Conservation (phyloP, 2,888 invertebrate genomes). For the Erannis defoliaria region DNA sequence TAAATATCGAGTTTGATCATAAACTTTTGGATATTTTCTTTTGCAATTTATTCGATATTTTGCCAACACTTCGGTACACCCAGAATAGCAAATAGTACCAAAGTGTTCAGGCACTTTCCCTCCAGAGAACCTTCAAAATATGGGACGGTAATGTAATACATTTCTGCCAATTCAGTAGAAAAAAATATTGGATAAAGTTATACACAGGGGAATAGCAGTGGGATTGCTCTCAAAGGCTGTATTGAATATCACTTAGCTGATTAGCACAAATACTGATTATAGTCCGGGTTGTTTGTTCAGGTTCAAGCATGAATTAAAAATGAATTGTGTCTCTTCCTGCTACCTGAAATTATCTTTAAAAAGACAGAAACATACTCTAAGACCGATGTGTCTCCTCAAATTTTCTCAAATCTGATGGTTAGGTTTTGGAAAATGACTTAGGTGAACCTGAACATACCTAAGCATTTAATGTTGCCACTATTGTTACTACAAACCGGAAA, state of each 20-base stretch:
- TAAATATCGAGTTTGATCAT: too few relatives aligned
- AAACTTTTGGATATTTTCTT: neutral
- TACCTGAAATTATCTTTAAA: too few relatives aligned
- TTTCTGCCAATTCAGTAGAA: constrained; percentile 17
- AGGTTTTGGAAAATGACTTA: too few relatives aligned
- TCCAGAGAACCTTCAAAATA: constrained; percentile 14
- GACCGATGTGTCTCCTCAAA: too few relatives aligned
- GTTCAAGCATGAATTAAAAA: too few relatives aligned
- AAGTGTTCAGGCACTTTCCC: constrained; percentile 19
- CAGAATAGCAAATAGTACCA: neutral
- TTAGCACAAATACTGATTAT: neutral
- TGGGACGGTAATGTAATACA: constrained; percentile 15
- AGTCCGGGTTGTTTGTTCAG: neutral
- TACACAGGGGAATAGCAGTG: neutral
- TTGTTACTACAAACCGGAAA: too few relatives aligned
- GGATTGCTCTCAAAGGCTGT: neutral
- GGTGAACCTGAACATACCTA: too few relatives aligned
- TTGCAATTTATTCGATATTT: neutral
- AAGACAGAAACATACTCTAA: too few relatives aligned
- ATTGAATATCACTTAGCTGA: neutral
- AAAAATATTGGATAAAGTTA: constrained; percentile 20
- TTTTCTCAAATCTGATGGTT: too few relatives aligned
- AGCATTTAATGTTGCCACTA: too few relatives aligned
- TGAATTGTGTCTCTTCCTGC: too few relatives aligned
- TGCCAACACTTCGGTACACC: constrained; percentile 3